Percentiles rank a stretch among this genome's conserved stretches.
These are phyloP conservation scores for Lasioglossum pauxillum DNA, from an alignment of 2,888 invertebrate species.

Conservation along the genomic window DNA sequence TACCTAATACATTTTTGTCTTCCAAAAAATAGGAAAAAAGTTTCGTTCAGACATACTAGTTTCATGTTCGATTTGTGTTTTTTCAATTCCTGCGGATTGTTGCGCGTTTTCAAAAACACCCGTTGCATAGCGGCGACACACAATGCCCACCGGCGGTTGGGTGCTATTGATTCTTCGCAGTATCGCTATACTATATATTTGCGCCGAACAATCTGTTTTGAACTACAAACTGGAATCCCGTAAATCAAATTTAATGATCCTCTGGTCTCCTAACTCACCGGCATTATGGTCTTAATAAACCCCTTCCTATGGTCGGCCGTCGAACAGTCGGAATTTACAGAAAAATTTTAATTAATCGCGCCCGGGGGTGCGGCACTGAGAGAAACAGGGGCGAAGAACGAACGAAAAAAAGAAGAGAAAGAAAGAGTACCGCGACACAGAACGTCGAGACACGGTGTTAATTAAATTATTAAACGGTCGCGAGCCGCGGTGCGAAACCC, in stretches of 20 bases:
- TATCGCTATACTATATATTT: constrained; percentile 56
- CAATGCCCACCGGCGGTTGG: constrained; percentile 2
- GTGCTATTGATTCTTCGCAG: constrained; percentile 52
- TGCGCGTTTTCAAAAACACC: constrained; percentile 8
- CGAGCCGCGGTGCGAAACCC: neutral
- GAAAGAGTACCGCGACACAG: neutral
- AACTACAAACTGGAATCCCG: constrained; percentile 53
- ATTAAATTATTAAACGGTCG: neutral
- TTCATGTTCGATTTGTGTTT: neutral
- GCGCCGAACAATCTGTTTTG: constrained; percentile 56
- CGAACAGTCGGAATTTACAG: constrained; percentile 14
- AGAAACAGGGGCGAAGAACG: neutral
- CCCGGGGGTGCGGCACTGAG: neutral
- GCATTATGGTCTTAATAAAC: constrained; percentile 60
- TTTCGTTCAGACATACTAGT: neutral
- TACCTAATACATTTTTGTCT: neutral
- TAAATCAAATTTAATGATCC: constrained; percentile 61
- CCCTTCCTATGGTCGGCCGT: constrained; percentile 17
- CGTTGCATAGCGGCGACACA: neutral
- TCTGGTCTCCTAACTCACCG: constrained; percentile 52
- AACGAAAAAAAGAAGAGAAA: neutral
- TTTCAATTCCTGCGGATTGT: neutral
- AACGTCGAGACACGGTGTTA: neutral
- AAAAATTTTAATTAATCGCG: constrained; percentile 27
- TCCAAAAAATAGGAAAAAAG: neutral